Conservation (phyloP, 2,888 invertebrate species). For the Villa cingulata region DNA sequence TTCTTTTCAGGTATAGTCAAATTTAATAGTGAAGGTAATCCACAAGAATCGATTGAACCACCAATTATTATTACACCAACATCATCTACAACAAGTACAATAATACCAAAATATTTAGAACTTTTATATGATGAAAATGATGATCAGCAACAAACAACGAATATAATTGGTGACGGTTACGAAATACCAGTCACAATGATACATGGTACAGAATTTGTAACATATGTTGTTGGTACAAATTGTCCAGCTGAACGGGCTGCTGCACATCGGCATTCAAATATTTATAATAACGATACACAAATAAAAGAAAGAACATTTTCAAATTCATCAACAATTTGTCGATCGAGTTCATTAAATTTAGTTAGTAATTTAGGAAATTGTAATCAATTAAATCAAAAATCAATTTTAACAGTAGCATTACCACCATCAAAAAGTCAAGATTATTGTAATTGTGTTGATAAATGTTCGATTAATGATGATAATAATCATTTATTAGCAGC, state of each 20-base stretch:
- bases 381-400: conserved; percentile 9
- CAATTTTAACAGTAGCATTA: conserved; percentile 8
- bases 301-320: background rate
- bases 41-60: conserved; percentile 11
- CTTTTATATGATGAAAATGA: conserved; percentile 45
- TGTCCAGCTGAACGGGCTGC: background rate
- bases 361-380: background rate
- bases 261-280: background rate
- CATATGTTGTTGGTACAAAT: background rate
- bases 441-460: conserved; percentile 1
- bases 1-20: conserved; percentile 11
- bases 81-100: conserved; percentile 11
- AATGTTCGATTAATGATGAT: too few relatives aligned
- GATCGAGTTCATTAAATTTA: background rate
- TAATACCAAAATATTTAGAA: conserved; percentile 49
- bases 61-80: conserved; percentile 16
- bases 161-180: conserved; percentile 14
- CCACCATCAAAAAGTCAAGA: conserved; percentile 10
- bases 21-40: conserved; percentile 6
- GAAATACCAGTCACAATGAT: conserved; percentile 14
- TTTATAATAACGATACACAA: background rate
- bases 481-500: too few relatives aligned
- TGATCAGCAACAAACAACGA: conserved; percentile 17
- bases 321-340: conserved; percentile 4
- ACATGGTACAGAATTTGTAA: conserved; percentile 1